Base-by-base conservation (phyloP, 2,113 vertebrate species). In the Thomomys bottae region DNA sequence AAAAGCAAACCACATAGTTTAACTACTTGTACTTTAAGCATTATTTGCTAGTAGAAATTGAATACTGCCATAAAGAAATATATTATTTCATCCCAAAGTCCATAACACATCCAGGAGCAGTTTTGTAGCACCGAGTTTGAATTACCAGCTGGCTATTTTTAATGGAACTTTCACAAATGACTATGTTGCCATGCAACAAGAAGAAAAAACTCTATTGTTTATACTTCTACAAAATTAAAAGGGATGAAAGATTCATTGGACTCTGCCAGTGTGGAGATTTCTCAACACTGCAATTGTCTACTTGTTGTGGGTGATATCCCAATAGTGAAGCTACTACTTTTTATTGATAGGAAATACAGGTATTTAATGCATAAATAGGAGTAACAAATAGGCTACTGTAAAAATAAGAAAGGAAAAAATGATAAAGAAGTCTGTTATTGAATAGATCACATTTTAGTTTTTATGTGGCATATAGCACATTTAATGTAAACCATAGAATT, bases 171-270 rank as follows among this genome's bases (percentile, higher is more conserved):
- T 38, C 5, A 87, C 18, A 42, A 9, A 17, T 87, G 84, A 42
- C 84, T 86, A 45, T 70, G 77, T 84, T 88, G n/a, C 72, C 36
- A 78, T 26, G 42, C 54, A 90, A 75, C 1, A 49, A 61, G 66
- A 92, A 88, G 14, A 68, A 73, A 57, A 94, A 82, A 87, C 86
- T 80, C 8, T 42, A 0, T 70, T 90, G 79, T 89, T 91, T 89
- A 79, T 70, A 71, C 34, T 34, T 79, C 23, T 76, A 72, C 81
- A 59, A 89, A 96, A 82, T 88, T 70, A 94, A 64, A 89, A 45
- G 30, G 54, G 38, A 32, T 57, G 72, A 93, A 76, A 87, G 40
- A 36, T 38, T 3, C 28, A 76, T n/a, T 84, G 76, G 32, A 1
- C 20, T 32, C 40, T 67, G 71, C 28, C 8, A 49, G 40, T 15